Conservation (phyloP, 1,140 invertebrate genomes). For the Hydropsyche tenuis region DNA sequence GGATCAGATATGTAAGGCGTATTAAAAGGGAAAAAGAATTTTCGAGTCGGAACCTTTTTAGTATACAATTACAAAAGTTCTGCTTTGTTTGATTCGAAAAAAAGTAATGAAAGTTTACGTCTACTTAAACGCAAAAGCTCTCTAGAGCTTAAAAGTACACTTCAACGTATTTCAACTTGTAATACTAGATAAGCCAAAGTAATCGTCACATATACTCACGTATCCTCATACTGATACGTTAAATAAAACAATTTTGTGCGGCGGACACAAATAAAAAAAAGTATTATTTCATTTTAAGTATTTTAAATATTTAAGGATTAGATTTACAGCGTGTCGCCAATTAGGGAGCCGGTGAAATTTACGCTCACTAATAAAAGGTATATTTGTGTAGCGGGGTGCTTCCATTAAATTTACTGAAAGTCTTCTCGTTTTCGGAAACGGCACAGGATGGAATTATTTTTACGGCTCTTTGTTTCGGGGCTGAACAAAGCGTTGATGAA, state of each 20-base stretch:
- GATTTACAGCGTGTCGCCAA: background rate
- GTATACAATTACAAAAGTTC: constrained; percentile 1
- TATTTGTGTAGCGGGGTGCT: background rate
- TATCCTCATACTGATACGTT: no score
- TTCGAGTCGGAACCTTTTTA: background rate
- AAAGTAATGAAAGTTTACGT: constrained; percentile 26
- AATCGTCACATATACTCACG: background rate
- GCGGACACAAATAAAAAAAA: no score
- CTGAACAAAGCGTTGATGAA: constrained; percentile 27
- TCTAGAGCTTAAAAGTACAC: constrained; percentile 26
- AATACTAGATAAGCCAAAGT: constrained; percentile 20
- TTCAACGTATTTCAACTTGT: constrained; percentile 11
- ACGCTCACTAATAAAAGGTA: background rate
- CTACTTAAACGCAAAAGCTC: constrained; percentile 27
- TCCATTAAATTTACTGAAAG: constrained; percentile 13
- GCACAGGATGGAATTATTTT: constrained; percentile 3
- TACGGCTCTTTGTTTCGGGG: constrained; percentile 18
- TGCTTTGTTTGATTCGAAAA: constrained; percentile 21
- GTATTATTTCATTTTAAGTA: no score
- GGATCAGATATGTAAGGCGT: no score
- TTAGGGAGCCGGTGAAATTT: background rate
- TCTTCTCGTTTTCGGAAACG: background rate
- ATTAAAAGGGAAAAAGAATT: background rate
- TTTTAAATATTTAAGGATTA: no score
- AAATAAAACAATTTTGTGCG: no score